These are phyloP conservation scores for Eupithecia dodoneata DNA, from an alignment of 2,888 invertebrate genomes.

Conservation along the genomic window DNA sequence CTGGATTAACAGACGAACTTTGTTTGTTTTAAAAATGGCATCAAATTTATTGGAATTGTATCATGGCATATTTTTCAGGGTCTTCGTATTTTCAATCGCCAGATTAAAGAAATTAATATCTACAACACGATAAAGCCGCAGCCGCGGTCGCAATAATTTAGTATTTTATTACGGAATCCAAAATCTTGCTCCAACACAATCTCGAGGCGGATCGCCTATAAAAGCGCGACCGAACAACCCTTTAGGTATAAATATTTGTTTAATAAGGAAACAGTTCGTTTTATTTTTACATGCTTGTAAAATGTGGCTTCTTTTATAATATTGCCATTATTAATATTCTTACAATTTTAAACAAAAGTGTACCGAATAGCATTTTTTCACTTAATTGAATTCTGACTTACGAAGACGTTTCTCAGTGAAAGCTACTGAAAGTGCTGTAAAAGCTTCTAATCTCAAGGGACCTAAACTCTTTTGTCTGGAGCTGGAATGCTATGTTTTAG, in stretches of 20 bases:
- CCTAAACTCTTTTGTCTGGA: slow-evolving; percentile 7
- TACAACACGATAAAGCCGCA: slow-evolving; percentile 38
- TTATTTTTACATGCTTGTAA: slow-evolving; percentile 39
- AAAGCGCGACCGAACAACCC: slow-evolving; percentile 52
- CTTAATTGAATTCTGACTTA: slow-evolving; percentile 16
- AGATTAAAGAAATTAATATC: slow-evolving; percentile 43
- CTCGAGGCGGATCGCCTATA: slow-evolving; percentile 50
- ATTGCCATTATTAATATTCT: neutral
- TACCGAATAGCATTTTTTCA: neutral
- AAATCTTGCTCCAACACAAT: slow-evolving; percentile 49
- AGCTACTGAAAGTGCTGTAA: slow-evolving; percentile 8
- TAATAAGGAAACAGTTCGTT: slow-evolving; percentile 48
- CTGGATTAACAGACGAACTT: neutral
- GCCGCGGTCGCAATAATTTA: slow-evolving; percentile 47
- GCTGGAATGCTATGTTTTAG: neutral
- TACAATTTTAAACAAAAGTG: slow-evolving; percentile 10
- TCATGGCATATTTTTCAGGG: neutral
- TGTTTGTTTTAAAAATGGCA: neutral
- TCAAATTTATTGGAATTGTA: neutral
- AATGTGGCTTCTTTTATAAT: neutral
- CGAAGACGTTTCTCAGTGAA: slow-evolving; percentile 3
- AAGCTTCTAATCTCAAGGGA: slow-evolving; percentile 22
- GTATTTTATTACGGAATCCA: slow-evolving; percentile 50
- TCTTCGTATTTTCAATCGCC: slow-evolving; percentile 32
- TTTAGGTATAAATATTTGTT: slow-evolving; percentile 54